Percentiles rank a stretch among this genome's conserved stretches.
Evolutionary conservation across 2,888 invertebrate genomes (phyloP).

Genomic region (Oscheius sp.): DNA sequence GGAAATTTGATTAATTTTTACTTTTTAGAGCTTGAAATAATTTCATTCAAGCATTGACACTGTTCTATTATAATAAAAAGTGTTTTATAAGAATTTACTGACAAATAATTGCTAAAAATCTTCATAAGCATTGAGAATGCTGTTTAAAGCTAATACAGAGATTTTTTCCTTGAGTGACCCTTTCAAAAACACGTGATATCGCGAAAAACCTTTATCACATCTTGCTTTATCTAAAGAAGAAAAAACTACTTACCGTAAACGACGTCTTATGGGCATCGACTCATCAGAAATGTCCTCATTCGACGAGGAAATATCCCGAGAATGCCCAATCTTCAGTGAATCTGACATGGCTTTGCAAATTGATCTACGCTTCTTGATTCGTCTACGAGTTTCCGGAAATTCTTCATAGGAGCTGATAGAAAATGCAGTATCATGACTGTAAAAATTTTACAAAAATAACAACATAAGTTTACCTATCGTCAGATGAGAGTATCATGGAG

Average conservation of each 20-base stretch:
- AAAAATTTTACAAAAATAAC: background rate
- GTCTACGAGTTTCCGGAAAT: background rate
- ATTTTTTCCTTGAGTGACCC: too few relatives aligned
- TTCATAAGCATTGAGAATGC: too few relatives aligned
- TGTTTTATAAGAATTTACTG: too few relatives aligned
- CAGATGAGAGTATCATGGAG: background rate
- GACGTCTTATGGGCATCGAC: background rate
- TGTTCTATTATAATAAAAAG: too few relatives aligned
- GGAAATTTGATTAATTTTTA: too few relatives aligned
- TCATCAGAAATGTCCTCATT: background rate
- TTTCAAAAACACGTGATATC: too few relatives aligned
- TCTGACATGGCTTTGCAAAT: conserved; percentile 7
- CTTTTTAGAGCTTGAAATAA: too few relatives aligned
- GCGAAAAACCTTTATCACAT: too few relatives aligned
- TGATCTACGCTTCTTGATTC: background rate
- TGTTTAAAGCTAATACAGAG: too few relatives aligned
- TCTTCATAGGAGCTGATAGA: conserved; percentile 3
- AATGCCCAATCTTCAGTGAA: background rate
- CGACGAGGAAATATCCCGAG: background rate
- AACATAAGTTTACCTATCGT: background rate
- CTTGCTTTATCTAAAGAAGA: background rate
- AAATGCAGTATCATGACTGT: background rate
- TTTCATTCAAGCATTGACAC: too few relatives aligned
- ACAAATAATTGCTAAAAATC: too few relatives aligned
- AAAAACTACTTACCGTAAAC: background rate